Percentiles rank a stretch among this genome's conserved stretches.
Conservation (phyloP, 2,113 vertebrate genomes). For the Nothocercus nigrocapillus region DNA sequence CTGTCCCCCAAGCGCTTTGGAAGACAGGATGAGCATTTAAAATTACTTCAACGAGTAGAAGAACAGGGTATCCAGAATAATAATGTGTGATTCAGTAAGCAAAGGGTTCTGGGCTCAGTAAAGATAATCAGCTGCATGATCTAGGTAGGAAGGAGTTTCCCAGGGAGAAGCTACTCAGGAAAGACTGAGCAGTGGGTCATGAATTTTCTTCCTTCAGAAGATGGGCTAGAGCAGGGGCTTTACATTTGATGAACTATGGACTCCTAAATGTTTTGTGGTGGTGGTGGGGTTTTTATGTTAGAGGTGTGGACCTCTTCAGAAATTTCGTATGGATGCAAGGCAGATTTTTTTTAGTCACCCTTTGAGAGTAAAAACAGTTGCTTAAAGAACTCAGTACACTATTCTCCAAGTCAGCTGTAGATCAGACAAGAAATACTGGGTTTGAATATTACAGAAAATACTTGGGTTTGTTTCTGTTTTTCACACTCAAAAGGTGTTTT, state of each 20-base stretch:
- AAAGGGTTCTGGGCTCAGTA: not conserved
- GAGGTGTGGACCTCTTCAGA: not conserved
- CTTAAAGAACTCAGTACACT: not conserved
- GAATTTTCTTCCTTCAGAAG: not conserved
- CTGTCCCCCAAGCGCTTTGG: conserved; percentile 30
- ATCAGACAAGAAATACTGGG: not conserved
- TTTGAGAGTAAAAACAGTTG: not conserved
- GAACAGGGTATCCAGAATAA: conserved; percentile 1
- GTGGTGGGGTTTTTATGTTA: not conserved
- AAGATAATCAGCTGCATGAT: not conserved
- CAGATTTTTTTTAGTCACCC: not conserved
- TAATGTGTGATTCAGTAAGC: conserved; percentile 23
- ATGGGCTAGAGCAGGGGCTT: not conserved
- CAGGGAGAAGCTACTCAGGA: not conserved
- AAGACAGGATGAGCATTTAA: conserved; percentile 52
- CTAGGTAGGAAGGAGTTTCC: not conserved
- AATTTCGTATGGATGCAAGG: not conserved
- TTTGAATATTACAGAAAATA: not conserved
- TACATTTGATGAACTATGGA: not conserved
- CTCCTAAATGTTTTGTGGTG: not conserved
- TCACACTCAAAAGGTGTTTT: not conserved
- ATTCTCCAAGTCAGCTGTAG: not conserved
- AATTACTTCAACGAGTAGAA: conserved; percentile 20
- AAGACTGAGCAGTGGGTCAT: not conserved
- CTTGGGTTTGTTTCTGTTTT: not conserved